Conservation (phyloP, 2,888 invertebrate species). For the Leptopilina drosophilae region DNA sequence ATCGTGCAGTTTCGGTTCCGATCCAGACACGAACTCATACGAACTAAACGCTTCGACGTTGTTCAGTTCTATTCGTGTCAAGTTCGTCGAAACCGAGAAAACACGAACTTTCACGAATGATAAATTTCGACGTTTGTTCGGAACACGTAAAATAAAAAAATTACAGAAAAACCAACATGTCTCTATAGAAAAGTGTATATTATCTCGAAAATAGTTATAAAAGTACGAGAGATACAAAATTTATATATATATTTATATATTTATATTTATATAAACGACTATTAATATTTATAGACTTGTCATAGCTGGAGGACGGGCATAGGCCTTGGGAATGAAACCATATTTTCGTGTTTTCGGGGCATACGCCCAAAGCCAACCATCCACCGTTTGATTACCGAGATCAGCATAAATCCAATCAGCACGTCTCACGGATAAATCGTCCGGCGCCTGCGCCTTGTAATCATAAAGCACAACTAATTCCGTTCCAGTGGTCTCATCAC, state of each 20-base stretch:
- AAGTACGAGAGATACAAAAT: slow-evolving; percentile 57
- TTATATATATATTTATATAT: slow-evolving; percentile 44
- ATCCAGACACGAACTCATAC: too few relatives aligned
- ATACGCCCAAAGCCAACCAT: slow-evolving; percentile 97
- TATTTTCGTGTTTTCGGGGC: slow-evolving; percentile 94
- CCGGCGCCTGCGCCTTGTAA: slow-evolving; percentile 96
- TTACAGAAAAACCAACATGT: neutral
- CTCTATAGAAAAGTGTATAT: slow-evolving; percentile 63
- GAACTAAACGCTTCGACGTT: too few relatives aligned
- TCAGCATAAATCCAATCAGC: slow-evolving; percentile 98
- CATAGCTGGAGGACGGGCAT: slow-evolving; percentile 94
- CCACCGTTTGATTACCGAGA: slow-evolving; percentile 93
- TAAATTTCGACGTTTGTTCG: too few relatives aligned
- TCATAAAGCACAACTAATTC: slow-evolving; percentile 96
- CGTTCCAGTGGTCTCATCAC: slow-evolving; percentile 81
- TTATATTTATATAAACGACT: slow-evolving; percentile 45
- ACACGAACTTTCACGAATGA: too few relatives aligned
- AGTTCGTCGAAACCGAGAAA: too few relatives aligned
- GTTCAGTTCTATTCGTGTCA: too few relatives aligned
- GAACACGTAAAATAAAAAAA: too few relatives aligned
- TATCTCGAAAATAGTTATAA: slow-evolving; percentile 65
- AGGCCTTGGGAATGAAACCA: slow-evolving; percentile 96
- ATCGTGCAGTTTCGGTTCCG: too few relatives aligned
- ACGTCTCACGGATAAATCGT: slow-evolving; percentile 92
- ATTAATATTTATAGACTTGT: slow-evolving; percentile 83